phyloP scores from a whole-genome alignment of 92 coral and sea anemone genomes.

The Zoanthus gigantus region DNA sequence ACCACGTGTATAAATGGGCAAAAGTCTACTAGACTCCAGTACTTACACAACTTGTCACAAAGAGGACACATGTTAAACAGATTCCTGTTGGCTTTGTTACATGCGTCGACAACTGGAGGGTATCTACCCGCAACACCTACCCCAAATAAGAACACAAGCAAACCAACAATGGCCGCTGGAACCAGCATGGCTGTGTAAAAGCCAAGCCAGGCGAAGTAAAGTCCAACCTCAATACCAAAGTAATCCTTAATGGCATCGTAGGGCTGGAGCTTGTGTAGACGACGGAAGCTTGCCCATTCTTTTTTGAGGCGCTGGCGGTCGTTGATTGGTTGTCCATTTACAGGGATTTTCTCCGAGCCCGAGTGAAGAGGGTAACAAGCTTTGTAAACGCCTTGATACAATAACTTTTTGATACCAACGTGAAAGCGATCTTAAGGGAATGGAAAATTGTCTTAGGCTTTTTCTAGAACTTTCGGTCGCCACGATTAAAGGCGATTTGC shows the following conservation, averaged over 20 bases:
- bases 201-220: constrained; percentile 97
- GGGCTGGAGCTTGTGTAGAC: constrained; percentile 90
- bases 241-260: constrained; percentile 93
- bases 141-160: constrained; percentile 57
- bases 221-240: constrained; percentile 93
- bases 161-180: constrained; percentile 91
- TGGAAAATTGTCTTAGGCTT: not conserved
- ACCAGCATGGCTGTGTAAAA: constrained; percentile 94
- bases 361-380: constrained; percentile 92
- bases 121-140: constrained; percentile 33
- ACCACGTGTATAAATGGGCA: constrained; percentile 83
- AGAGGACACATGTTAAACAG: constrained; percentile 50
- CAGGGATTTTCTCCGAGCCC: constrained; percentile 83
- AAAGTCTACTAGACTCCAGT: constrained; percentile 83
- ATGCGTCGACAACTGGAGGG: constrained; percentile 38
- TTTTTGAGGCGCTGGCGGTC: constrained; percentile 79
- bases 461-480: not conserved
- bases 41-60: constrained; percentile 43
- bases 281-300: constrained; percentile 93
- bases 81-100: constrained; percentile 19
- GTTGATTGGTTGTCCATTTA: constrained; percentile 70
- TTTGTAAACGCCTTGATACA: constrained; percentile 75
- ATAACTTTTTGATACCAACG: constrained; percentile 81
- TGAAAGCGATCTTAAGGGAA: constrained; percentile 61
- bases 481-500: not conserved